Conservation (phyloP, 2,113 vertebrate species). For the Albula glossodonta region DNA sequence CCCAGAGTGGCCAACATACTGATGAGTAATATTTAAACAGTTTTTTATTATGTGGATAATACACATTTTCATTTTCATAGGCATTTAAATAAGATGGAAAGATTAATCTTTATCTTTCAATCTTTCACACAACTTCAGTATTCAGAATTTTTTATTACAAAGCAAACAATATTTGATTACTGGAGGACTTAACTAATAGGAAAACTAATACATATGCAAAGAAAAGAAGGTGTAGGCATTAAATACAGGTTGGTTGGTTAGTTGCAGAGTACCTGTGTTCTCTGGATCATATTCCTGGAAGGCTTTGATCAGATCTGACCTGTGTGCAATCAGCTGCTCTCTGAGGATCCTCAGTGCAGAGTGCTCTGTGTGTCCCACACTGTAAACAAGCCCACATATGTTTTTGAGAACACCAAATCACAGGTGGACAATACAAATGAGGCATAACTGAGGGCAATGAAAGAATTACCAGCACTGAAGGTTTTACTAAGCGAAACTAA, state of each 20-base stretch:
- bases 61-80: no score
- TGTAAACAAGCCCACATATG: slow-evolving; percentile 30
- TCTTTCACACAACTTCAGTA: background rate
- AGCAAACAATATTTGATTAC: background rate
- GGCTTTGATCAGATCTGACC: slow-evolving; percentile 70
- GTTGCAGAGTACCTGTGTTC: slow-evolving; percentile 59
- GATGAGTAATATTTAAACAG: no score
- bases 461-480: background rate
- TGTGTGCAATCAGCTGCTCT: slow-evolving; percentile 74
- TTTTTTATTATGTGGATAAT: no score
- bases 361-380: slow-evolving; percentile 65
- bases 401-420: no score
- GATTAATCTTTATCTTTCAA: background rate
- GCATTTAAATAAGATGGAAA: no score
- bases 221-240: no score
- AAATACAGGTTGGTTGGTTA: background rate
- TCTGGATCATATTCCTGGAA: slow-evolving; percentile 64
- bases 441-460: background rate
- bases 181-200: background rate
- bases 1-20: no score
- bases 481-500: no score
- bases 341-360: slow-evolving; percentile 71
- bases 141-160: background rate
- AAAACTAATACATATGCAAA: background rate
- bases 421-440: background rate